Evolutionary conservation across 1,140 invertebrate species (phyloP).

Genomic region (Acarapis woodi): DNA sequence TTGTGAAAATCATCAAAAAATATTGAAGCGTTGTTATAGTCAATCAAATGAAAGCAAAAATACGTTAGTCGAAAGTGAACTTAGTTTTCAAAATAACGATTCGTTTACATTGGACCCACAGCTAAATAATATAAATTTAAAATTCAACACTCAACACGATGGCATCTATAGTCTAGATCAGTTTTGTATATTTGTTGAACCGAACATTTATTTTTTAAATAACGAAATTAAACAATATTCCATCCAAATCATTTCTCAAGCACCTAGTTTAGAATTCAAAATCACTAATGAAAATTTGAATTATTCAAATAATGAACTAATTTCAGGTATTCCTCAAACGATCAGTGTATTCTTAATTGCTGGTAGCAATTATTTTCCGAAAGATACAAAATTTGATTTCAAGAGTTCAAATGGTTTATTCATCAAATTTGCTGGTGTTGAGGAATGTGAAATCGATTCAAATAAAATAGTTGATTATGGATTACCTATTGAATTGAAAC

Average conservation of each 20-base stretch:
- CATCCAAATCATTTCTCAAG: constrained; percentile 3
- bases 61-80: no score
- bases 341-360: constrained; percentile 19
- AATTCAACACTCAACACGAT: constrained; percentile 18
- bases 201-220: not conserved
- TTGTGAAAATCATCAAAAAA: no score
- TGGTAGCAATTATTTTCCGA: constrained; percentile 19
- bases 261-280: constrained; percentile 3
- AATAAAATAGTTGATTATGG: not conserved
- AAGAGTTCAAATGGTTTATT: constrained; percentile 1
- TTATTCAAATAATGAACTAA: constrained; percentile 21
- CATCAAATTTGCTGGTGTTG: not conserved
- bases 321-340: constrained; percentile 22
- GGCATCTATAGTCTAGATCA: constrained; percentile 5
- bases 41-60: no score
- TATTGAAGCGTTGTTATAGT: no score
- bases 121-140: constrained; percentile 32
- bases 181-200: constrained; percentile 3
- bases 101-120: constrained; percentile 34
- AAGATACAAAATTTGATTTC: constrained; percentile 11
- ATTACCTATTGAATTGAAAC: constrained; percentile 26
- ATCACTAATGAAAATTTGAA: not conserved
- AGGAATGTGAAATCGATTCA: not conserved
- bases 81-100: no score
- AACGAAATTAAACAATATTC: not conserved